These are phyloP conservation scores for Agelas oroides DNA, from an alignment of 37 sponge, comb jelly and placozoan species.

Conservation along the genomic window DNA sequence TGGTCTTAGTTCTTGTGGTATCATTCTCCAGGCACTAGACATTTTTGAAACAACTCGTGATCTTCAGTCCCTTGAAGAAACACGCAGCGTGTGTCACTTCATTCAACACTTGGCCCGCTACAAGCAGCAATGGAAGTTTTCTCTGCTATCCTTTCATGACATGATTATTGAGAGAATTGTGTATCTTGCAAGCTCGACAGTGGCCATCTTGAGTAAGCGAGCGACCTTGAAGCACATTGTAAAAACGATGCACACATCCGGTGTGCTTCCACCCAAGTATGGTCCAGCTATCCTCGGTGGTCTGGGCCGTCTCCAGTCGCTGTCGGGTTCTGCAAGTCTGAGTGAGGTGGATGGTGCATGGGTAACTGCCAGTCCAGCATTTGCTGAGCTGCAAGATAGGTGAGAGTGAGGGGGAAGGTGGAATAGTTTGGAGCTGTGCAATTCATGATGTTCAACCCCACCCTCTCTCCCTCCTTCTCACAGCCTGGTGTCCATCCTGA, in stretches of 20 bases:
- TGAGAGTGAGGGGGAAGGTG: not conserved
- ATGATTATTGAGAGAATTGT: conserved; percentile 11
- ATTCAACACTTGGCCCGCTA: conserved; percentile 48
- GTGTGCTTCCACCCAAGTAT: conserved; percentile 28
- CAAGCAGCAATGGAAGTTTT: conserved; percentile 50
- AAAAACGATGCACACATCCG: conserved; percentile 66
- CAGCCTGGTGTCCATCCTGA: conserved; percentile 55
- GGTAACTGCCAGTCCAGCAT: conserved; percentile 52
- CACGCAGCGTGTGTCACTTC: conserved; percentile 30
- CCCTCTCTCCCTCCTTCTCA: not conserved
- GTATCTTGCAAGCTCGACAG: conserved; percentile 5
- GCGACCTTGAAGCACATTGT: conserved; percentile 37
- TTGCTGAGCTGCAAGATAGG: conserved; percentile 41
- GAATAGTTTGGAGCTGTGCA: not conserved
- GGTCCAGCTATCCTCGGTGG: conserved; percentile 6
- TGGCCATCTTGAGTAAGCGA: conserved; percentile 38
- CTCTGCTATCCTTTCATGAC: conserved; percentile 48
- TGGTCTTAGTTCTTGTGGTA: too few species aligned
- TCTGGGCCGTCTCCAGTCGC: not conserved
- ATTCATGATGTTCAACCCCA: not conserved
- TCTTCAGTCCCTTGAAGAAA: conserved; percentile 33
- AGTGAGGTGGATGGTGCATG: conserved; percentile 45
- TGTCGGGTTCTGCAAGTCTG: not conserved
- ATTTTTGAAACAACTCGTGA: conserved; percentile 33
- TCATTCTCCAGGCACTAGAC: conserved; percentile 47